These are phyloP conservation scores for Volucella inflata DNA, from an alignment of 2,888 invertebrate species.

Conservation along the genomic window DNA sequence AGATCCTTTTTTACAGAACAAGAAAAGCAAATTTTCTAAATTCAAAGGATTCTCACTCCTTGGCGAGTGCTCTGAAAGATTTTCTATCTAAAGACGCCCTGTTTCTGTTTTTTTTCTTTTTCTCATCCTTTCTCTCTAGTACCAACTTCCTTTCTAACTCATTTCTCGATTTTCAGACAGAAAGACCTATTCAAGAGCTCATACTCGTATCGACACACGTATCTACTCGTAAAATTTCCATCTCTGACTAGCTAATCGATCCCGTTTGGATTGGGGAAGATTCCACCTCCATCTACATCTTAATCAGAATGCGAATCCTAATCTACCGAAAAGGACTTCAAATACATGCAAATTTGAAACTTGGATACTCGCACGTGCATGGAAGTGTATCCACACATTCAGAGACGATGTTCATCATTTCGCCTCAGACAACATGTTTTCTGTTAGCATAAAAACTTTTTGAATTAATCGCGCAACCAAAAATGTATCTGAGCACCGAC, in stretches of 20 bases:
- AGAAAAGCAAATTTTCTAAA: constrained; percentile 33
- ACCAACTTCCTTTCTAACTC: constrained; percentile 41
- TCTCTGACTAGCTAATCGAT: not conserved
- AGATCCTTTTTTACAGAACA: constrained; percentile 15
- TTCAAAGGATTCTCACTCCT: constrained; percentile 42
- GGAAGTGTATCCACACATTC: no score
- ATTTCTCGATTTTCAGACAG: constrained; percentile 29
- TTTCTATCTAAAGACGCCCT: no score
- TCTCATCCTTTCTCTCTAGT: constrained; percentile 26
- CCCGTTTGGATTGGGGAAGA: constrained; percentile 14
- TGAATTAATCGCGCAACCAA: constrained; percentile 1
- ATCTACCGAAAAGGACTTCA: not conserved
- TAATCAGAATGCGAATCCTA: not conserved
- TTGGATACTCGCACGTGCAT: constrained; percentile 2
- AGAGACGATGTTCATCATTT: constrained; percentile 13
- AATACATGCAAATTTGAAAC: constrained; percentile 16
- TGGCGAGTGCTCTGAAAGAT: no score
- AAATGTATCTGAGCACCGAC: no score
- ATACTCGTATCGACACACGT: no score
- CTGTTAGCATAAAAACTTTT: constrained; percentile 5
- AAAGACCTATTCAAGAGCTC: not conserved
- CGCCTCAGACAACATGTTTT: constrained; percentile 19
- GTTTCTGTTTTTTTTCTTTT: not conserved
- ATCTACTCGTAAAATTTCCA: no score
- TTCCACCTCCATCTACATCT: not conserved